Evolutionary conservation across 2,888 invertebrate species (phyloP).

Genomic region (Malacosoma neustria): DNA sequence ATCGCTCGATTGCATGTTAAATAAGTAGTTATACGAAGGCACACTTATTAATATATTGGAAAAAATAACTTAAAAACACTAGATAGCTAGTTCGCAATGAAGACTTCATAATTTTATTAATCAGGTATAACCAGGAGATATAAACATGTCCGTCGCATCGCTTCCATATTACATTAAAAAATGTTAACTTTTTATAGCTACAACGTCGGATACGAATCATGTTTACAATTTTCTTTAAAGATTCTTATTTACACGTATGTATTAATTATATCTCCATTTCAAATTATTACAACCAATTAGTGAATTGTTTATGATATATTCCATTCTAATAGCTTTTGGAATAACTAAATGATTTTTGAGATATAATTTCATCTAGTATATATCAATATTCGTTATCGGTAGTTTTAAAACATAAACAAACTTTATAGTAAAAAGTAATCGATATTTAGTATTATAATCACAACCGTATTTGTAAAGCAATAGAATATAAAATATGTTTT

Average conservation of each 20-base stretch:
- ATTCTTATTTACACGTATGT: no score
- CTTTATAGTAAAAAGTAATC: constrained; percentile 10
- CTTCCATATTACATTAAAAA: no score
- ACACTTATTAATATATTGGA: no score
- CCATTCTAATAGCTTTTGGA: neutral
- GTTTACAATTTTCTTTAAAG: neutral
- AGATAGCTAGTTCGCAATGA: no score
- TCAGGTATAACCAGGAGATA: no score
- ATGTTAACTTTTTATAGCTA: neutral
- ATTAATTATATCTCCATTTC: no score
- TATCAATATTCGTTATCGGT: constrained; percentile 12
- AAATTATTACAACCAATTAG: no score
- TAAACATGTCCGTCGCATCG: no score
- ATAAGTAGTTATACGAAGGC: no score
- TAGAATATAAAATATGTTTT: constrained; percentile 17
- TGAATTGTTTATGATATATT: neutral
- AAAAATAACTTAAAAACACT: no score
- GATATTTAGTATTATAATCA: constrained; percentile 8
- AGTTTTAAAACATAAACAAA: constrained; percentile 8
- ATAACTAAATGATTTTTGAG: constrained; percentile 5
- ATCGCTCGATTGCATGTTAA: no score
- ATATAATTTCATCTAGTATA: neutral
- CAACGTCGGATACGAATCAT: neutral
- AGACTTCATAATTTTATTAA: no score
- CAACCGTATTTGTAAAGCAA: constrained; percentile 8